Base-by-base conservation (phyloP, 2,797 vertebrate genomes). In the Macrochelys suwanniensis region DNA sequence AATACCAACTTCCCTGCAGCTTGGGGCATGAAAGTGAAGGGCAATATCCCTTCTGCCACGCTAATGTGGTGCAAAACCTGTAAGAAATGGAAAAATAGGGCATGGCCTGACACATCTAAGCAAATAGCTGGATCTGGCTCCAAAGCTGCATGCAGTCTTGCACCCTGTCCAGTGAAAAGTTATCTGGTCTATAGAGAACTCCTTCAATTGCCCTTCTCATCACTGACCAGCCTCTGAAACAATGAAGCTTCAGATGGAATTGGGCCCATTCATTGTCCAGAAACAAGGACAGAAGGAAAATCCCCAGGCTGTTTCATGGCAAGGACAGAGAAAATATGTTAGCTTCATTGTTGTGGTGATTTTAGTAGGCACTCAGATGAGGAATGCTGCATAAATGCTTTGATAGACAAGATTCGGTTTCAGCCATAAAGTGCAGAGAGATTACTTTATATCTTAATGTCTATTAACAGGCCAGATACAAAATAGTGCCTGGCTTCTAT, bases 81-180 rank as follows among this genome's bases (percentile, higher is more conserved):
- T 80, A 93, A 84, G 86, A 89, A 93, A 89, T 87, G 81, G 37
- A 82, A 91, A 93, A 93, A 96, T 11, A 71, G 19, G 33, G 65
- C n/a, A 42, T 96, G 91, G 57, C 74, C 50, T 57, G 71, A 89
- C 89, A 93, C 77, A 89, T 83, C 92, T 91, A 89, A 85, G 74
- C 80, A 89, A 83, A 93, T 80, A 95, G 88, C 91, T 93, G 84
- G 86, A 88, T 87, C 91, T 93, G 86, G 87, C 88, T 82, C 56
- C 78, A 88, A 92, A 92, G 93, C 86, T 89, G 93, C 93, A 90
- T 92, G 90, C 83, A 80, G 10, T 85, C 45, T 76, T 77, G 77
- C 80, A 37, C 68, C 68, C 65, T 56, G 82, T 68, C 9, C 65
- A 61, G 87, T 74, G 85, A 87, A 84, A 88, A 85, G 80, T 83